phyloP scores from a whole-genome alignment of 2,888 invertebrate genomes.

The Campoplex nolae region DNA sequence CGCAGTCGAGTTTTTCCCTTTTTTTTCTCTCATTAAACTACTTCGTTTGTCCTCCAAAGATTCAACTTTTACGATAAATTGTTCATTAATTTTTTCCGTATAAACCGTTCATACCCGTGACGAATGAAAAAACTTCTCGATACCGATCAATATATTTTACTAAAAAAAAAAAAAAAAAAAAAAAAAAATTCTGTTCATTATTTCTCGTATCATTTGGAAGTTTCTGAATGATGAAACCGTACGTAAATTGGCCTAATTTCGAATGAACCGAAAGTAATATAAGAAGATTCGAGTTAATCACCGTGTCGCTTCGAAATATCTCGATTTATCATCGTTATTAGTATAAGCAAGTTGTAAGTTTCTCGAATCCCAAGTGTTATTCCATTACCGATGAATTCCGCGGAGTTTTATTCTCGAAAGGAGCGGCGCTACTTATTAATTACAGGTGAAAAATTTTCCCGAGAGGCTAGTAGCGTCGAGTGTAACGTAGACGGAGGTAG shows the following conservation, averaged over 20 bases:
- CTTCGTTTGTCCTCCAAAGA: too few species aligned
- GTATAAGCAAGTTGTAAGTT: conserved; percentile 35
- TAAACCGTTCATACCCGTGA: neutral
- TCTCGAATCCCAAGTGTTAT: conserved; percentile 45
- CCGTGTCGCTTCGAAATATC: conserved; percentile 4
- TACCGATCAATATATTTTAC: too few species aligned
- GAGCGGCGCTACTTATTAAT: conserved; percentile 67
- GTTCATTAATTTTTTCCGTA: neutral
- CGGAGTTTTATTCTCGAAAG: conserved; percentile 3
- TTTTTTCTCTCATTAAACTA: too few species aligned
- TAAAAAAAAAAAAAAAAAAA: too few species aligned
- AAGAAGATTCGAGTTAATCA: conserved; percentile 14
- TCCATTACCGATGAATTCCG: conserved; percentile 16
- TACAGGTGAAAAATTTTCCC: conserved; percentile 55
- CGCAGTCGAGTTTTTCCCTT: neutral
- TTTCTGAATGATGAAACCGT: neutral
- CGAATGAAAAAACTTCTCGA: too few species aligned
- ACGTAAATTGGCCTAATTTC: neutral
- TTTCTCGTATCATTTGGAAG: too few species aligned
- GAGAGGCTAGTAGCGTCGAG: conserved; percentile 31
- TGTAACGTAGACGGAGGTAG: conserved; percentile 14
- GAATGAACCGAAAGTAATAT: neutral
- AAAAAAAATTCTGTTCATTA: too few species aligned
- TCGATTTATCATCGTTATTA: conserved; percentile 63
- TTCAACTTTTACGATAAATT: too few species aligned